Percentiles rank a stretch among this genome's conserved stretches.
These are phyloP conservation scores for Pachyramphus minor DNA, from an alignment of 2,113 vertebrate species.

Conservation along the genomic window DNA sequence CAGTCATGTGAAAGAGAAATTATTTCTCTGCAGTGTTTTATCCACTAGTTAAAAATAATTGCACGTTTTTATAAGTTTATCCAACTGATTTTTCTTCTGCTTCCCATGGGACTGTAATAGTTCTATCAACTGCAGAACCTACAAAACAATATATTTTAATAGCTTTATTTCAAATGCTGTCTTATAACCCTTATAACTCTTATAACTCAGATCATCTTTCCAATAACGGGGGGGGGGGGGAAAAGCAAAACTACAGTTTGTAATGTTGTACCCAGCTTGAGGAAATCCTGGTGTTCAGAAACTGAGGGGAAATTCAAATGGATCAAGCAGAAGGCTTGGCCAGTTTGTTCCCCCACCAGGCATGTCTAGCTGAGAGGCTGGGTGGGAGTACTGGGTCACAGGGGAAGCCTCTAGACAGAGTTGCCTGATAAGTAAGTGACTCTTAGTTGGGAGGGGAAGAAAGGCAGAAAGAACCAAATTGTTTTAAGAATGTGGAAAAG, in stretches of 20 bases:
- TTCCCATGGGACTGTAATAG: not conserved
- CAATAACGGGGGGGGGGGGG: not conserved
- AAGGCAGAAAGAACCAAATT: not conserved
- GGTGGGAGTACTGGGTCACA: not conserved
- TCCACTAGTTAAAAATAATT: slow-evolving; percentile 46
- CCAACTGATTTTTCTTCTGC: slow-evolving; percentile 29
- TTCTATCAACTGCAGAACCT: not conserved
- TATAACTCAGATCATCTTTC: not conserved
- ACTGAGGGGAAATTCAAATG: not conserved
- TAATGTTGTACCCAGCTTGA: not conserved
- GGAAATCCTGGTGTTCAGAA: not conserved
- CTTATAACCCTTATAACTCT: not conserved
- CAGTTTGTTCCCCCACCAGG: not conserved
- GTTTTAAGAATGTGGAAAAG: not conserved
- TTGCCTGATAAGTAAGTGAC: not conserved
- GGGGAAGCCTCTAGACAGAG: not conserved
- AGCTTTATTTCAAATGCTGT: slow-evolving; percentile 2
- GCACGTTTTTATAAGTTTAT: slow-evolving; percentile 37
- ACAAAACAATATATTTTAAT: slow-evolving; percentile 43
- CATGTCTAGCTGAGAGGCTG: not conserved
- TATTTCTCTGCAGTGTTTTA: slow-evolving; percentile 17
- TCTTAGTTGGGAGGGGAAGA: not conserved
- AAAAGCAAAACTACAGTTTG: not conserved
- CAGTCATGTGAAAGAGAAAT: not conserved
- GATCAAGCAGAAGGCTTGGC: not conserved